phyloP scores from a whole-genome alignment of 1,140 invertebrate species.

The Drosophila rufa region DNA sequence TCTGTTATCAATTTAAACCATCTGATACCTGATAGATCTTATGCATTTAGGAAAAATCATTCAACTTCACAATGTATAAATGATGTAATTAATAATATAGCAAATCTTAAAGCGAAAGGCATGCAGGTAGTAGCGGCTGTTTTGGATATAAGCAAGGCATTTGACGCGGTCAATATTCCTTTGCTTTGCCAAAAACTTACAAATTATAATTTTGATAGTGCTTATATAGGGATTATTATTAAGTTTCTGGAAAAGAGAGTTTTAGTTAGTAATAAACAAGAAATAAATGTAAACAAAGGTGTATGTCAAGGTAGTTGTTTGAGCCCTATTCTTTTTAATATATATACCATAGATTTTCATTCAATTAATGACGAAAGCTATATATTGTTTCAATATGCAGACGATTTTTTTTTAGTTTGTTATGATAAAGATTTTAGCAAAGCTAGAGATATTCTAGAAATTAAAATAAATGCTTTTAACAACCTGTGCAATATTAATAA shows the following conservation, averaged over 20 bases:
- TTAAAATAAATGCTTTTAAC: too few relatives aligned
- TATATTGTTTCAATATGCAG: too few relatives aligned
- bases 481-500: too few relatives aligned
- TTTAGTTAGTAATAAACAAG: neutral
- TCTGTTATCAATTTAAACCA: too few relatives aligned
- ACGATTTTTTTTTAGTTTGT: too few relatives aligned
- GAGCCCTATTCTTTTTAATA: neutral
- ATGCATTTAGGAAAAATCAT: slow-evolving; percentile 1
- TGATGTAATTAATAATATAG: slow-evolving; percentile 1
- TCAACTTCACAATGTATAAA: slow-evolving; percentile 3
- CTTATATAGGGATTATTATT: neutral
- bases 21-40: neutral
- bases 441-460: too few relatives aligned
- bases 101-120: neutral
- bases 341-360: neutral
- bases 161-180: slow-evolving; percentile 2
- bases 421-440: too few relatives aligned
- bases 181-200: too few relatives aligned
- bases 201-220: neutral
- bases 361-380: neutral
- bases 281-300: neutral
- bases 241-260: neutral
- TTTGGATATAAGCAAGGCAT: slow-evolving; percentile 1
- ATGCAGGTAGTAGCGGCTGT: slow-evolving; percentile 1
- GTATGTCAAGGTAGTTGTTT: neutral